Evolutionary conservation across 2,113 vertebrate species (phyloP), one percentile per base, ranked within the genome.

Genomic region (Spilogale gracilis): DNA sequence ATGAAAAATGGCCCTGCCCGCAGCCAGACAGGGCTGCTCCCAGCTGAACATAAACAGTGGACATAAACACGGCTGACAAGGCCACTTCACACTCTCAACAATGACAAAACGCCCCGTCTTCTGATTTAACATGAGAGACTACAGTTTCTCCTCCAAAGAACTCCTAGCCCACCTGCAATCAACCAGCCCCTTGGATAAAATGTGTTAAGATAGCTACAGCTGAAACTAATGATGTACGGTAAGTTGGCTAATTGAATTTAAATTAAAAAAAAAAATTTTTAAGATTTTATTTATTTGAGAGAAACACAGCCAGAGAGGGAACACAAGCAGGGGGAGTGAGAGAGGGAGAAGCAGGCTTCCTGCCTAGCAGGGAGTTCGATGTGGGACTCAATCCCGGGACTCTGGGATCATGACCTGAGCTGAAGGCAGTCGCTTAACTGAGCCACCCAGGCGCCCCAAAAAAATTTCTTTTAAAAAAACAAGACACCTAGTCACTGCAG

Each of bases 151-250:
- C 86, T 79, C 43, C 45, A 73, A 12, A 58, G 16, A 92, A 18
- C 65, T 74, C 60, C 52, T n/a, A 58, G 58, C 7, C 21, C 61
- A 69, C 23, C 25, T 71, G 85, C 65, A 92, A 73, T 20, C 52
- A 78, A 85, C 30, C 60, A 91, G 14, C 16, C 56, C 85, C 85
- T 90, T 71, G 76, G 21, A 86, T 69, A 81, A 84, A 94, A 60
- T 50, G 32, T 43, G 74, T 65, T 56, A 89, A 89, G 86, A 96
- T 43, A 63, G 16, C 63, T 67, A 67, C 63, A 67, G 32, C 63
- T 32, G 63, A 67, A 67, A 32, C 13, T 67, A 67, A 67, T 3
- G 13, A 32, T 67, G 14, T 67, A 32, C 63, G 16, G 2, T 67
- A 67, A 67, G 30, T 32, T 67, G 63, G 13, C 63, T 67, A 67